phyloP scores from a whole-genome alignment of 2,113 vertebrate species.

The Ammodytes dubius region DNA sequence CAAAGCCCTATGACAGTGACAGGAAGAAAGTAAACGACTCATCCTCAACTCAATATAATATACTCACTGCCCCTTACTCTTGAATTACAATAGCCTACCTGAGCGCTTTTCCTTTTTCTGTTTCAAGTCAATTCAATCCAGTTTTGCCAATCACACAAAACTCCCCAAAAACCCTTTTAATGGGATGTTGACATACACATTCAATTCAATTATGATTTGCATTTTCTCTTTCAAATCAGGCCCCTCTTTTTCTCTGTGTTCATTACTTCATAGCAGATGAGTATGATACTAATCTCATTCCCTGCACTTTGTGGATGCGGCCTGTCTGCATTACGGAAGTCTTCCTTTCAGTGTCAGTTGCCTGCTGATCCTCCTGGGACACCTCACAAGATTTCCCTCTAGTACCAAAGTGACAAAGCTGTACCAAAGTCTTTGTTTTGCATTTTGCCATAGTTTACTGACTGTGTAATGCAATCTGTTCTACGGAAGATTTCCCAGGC shows the following conservation, averaged over 20 bases:
- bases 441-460: neutral
- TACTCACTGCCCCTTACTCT: neutral
- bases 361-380: constrained; percentile 38
- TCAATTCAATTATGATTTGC: neutral
- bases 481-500: constrained; percentile 4
- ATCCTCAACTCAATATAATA: neutral
- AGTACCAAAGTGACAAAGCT: constrained; percentile 7
- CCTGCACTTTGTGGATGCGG: constrained; percentile 23
- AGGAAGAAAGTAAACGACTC: neutral
- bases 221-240: neutral
- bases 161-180: neutral
- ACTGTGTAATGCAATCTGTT: constrained; percentile 27
- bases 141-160: neutral
- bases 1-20: neutral
- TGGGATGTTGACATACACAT: neutral
- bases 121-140: neutral
- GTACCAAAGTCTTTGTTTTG: neutral
- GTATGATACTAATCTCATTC: neutral
- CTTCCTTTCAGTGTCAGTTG: neutral
- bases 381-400: neutral
- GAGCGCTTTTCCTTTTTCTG: neutral
- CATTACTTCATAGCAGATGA: neutral
- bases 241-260: neutral
- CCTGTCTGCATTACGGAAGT: constrained; percentile 15
- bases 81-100: neutral